These are phyloP conservation scores for Oikopleura albicans DNA, from an alignment of 23 tunicate species.

Conservation along the genomic window DNA sequence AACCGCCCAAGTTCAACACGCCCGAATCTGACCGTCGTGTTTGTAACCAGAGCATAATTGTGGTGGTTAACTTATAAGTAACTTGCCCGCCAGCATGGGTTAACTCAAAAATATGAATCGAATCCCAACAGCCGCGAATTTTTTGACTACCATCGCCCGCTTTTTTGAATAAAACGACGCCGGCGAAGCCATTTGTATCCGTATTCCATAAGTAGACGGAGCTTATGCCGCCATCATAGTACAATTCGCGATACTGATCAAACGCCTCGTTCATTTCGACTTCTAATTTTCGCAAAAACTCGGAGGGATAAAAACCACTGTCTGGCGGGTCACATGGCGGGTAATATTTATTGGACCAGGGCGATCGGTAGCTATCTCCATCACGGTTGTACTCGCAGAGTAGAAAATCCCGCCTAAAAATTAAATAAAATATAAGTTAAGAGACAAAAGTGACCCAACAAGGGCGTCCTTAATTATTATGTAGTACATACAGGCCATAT, in stretches of 20 bases:
- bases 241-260: conserved; percentile 14
- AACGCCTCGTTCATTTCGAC: conserved; percentile 8
- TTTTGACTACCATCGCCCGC: conserved; percentile 69
- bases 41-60: conserved; percentile 97
- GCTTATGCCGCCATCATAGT: conserved; percentile 87
- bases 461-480: too few relatives aligned
- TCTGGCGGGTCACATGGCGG: conserved; percentile 18
- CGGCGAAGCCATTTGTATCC: conserved; percentile 74
- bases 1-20: conserved; percentile 84
- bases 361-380: conserved; percentile 27
- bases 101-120: conserved; percentile 24
- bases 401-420: neutral
- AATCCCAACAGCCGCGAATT: conserved; percentile 20
- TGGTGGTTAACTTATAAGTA: conserved; percentile 73
- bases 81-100: conserved; percentile 31
- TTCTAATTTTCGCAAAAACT: neutral
- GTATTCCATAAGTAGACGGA: conserved; percentile 94
- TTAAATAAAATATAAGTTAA: too few relatives aligned
- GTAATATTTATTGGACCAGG: conserved; percentile 76
- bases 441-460: too few relatives aligned
- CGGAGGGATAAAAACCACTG: neutral
- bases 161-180: conserved; percentile 77
- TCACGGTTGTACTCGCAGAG: conserved; percentile 13
- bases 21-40: conserved; percentile 73
- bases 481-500: too few relatives aligned